Conservation (phyloP, 2,797 vertebrate genomes). For the Spheniscus humboldti region DNA sequence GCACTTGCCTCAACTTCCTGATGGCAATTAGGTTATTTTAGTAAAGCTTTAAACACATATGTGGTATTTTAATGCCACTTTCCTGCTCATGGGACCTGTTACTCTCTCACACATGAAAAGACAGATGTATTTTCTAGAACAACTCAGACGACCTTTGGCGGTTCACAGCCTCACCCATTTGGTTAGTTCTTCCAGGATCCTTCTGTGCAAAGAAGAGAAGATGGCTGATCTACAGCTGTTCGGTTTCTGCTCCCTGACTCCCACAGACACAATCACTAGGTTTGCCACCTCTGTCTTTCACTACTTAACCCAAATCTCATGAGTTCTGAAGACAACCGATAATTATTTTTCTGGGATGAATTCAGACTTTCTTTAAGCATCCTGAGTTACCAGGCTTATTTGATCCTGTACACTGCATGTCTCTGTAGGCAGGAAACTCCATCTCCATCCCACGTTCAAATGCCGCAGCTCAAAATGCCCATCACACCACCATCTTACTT, state of each 20-base stretch:
- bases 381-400: background rate
- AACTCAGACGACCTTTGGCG: background rate
- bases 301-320: background rate
- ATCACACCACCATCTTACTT: background rate
- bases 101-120: background rate
- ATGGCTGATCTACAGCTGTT: background rate
- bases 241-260: background rate
- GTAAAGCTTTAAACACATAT: background rate
- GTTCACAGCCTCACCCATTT: background rate
- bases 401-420: background rate
- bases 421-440: background rate
- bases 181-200: background rate
- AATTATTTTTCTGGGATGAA: background rate
- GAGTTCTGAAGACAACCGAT: background rate
- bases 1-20: background rate
- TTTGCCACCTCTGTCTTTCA: background rate
- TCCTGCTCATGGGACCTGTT: background rate
- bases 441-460: background rate
- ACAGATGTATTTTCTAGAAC: background rate
- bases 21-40: background rate
- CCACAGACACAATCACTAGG: background rate
- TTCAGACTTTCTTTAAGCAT: background rate
- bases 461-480: background rate
- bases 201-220: background rate
- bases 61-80: background rate